Evolutionary conservation across 2,797 vertebrate species (phyloP).

Genomic region (Gallinago stenura): DNA sequence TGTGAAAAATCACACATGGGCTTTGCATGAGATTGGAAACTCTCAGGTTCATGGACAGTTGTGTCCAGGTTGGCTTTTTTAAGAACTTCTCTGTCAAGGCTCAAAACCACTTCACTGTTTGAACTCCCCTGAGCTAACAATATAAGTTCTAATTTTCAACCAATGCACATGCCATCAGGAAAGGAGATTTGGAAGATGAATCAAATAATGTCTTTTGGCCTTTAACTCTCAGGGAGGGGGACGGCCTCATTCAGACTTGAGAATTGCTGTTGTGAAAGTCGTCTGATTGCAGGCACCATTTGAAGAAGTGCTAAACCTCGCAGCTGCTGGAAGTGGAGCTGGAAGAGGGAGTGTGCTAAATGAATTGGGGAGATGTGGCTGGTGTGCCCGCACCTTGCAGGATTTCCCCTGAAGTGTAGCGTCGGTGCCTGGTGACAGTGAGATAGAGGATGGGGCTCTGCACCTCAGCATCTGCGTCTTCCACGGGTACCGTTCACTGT

Average conservation of each 20-base stretch:
- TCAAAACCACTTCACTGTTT: not conserved
- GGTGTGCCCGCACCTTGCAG: not conserved
- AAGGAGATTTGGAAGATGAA: not conserved
- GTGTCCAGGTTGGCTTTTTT: rapidly evolving
- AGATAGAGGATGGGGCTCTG: not conserved
- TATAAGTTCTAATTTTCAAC: not conserved
- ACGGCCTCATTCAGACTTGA: not conserved
- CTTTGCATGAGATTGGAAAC: not conserved
- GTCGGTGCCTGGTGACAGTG: not conserved
- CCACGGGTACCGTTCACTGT: not conserved
- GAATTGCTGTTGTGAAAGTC: not conserved
- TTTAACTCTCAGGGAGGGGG: not conserved
- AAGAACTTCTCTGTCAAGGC: not conserved
- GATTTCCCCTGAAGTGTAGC: not conserved
- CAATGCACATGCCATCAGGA: not conserved
- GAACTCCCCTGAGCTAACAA: not conserved
- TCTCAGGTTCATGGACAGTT: not conserved
- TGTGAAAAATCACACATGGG: not conserved
- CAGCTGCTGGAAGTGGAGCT: not conserved
- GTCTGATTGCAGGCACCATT: not conserved
- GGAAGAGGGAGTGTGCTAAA: not conserved
- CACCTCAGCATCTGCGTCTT: not conserved
- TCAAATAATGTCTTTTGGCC: not conserved
- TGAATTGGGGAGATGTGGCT: not conserved
- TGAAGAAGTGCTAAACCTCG: not conserved